Base-by-base conservation (phyloP, 2,797 vertebrate species). In the Sphenopsis melanotis region DNA sequence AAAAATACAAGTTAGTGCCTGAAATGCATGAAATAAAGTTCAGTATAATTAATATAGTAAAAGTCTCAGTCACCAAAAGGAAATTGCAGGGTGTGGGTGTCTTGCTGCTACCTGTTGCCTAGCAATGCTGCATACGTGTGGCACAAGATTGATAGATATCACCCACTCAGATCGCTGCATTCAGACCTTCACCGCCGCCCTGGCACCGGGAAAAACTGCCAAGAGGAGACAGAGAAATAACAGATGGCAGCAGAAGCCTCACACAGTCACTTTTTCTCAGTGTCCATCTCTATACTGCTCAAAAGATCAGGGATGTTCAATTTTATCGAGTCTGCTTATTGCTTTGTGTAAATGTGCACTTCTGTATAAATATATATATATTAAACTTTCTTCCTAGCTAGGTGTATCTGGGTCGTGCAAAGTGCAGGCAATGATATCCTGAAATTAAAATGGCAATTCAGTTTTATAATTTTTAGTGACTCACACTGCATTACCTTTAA, bases 61-160 rank as follows among this genome's bases (percentile, higher is more conserved):
- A 96, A 97, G 93, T 61, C 94, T 96, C 97, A 97, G 96, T 94
- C 96, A 96, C 96, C 87, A 90, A 96, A 93, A 95, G 90, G 96
- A 97, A 97, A 97, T 96, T 97, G 86, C 89, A 95, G 96, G 61
- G 64, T 95, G 97, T 96, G 95, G 96, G 96, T 90, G 97, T 96
- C 60, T 5, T 93, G 92, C 92, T 92, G 94, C 92, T 93, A 94
- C 92, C 86, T 83, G 96, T 97, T 97, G 96, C 97, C 96, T 97
- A 97, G 97, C 96, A 97, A 97, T 96, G 89, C 53, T 94, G 87
- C 96, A 92, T 96, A 92, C 83, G 90, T 94, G 93, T 89, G 89
- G 95, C 81, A 85, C 65, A 94, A 97, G 97, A 97, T 97, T 97
- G 96, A 97, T 96, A 85, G 96, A 83, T 97, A 96, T 97, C 97